Conservation (phyloP, 2,113 vertebrate species). For the Copsychus sechellarum region DNA sequence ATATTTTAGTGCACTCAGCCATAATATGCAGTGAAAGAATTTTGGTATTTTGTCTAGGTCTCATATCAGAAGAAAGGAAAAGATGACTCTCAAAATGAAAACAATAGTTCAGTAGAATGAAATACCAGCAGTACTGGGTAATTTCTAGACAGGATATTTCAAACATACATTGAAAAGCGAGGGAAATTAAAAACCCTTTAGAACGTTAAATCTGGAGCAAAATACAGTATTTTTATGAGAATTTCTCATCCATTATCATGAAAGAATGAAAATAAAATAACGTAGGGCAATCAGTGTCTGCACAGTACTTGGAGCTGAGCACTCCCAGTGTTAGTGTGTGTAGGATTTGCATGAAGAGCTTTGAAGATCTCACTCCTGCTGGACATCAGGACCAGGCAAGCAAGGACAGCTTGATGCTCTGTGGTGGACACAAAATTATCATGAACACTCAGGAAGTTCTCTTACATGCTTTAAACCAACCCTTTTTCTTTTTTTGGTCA, state of each 20-base stretch:
- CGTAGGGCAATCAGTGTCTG: not conserved
- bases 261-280: not conserved
- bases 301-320: not conserved
- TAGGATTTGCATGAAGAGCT: not conserved
- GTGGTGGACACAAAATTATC: not conserved
- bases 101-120: constrained; percentile 14
- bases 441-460: not conserved
- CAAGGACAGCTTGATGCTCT: not conserved
- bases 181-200: not conserved
- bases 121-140: not conserved
- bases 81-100: not conserved
- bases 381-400: not conserved
- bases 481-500: not conserved
- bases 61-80: constrained; percentile 48
- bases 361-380: not conserved
- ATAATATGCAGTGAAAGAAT: constrained; percentile 52
- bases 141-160: constrained; percentile 8
- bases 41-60: constrained; percentile 44
- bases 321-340: not conserved
- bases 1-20: constrained; percentile 76
- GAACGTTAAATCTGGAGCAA: not conserved
- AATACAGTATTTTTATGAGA: not conserved
- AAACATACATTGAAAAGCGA: not conserved
- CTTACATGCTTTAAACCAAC: not conserved
- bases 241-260: not conserved